A percentile compares a stretch with the other conserved stretches of the same genome.
Evolutionary conservation across 2,888 invertebrate genomes (phyloP).

Genomic region (Drosophila paranaensis): DNA sequence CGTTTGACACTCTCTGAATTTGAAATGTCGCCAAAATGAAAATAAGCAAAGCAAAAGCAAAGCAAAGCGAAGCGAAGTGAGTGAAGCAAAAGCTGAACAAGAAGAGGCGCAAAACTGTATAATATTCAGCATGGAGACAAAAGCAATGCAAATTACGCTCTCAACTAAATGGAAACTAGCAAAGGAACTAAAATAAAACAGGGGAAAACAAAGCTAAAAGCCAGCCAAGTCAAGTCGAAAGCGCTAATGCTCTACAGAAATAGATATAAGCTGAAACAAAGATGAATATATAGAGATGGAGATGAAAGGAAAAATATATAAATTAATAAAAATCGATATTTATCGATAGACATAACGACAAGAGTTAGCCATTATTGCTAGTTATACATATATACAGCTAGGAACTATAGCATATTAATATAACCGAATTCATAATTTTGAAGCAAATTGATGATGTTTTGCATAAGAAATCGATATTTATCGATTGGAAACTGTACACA

Average conservation of each 20-base stretch:
- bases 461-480: neutral
- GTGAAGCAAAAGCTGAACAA: constrained; percentile 9
- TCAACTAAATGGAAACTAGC: constrained; percentile 45
- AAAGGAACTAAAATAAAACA: neutral
- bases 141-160: constrained; percentile 46
- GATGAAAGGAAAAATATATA: neutral
- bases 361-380: neutral
- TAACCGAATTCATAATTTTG: neutral
- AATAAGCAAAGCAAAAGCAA: constrained; percentile 43
- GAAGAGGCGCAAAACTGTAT: constrained; percentile 34
- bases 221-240: neutral
- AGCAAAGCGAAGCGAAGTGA: constrained; percentile 38
- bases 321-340: neutral
- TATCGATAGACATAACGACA: neutral
- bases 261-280: neutral
- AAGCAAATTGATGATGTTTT: no score
- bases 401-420: neutral
- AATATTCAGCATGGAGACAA: constrained; percentile 44
- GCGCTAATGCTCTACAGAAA: constrained; percentile 9
- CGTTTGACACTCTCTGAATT: constrained; percentile 71
- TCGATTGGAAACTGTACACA: neutral
- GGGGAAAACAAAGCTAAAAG: neutral
- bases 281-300: no score
- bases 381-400: neutral
- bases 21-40: constrained; percentile 72